Conservation (phyloP, 2,797 vertebrate species). For the Pangasius djambal region DNA sequence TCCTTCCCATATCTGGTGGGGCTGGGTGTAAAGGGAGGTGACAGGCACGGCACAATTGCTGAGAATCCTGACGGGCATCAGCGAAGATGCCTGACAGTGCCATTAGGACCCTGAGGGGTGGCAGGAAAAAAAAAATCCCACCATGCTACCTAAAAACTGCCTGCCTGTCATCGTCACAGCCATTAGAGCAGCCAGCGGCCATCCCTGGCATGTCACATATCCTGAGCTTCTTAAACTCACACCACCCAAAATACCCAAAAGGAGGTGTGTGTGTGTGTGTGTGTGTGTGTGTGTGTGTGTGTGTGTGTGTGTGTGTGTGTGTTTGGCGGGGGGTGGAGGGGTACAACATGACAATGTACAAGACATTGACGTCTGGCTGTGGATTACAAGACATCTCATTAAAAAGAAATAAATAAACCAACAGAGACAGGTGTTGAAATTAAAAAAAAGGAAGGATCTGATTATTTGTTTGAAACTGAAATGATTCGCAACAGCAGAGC, state of each 20-base stretch:
- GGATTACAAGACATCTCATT: constrained; percentile 53
- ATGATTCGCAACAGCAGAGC: not conserved
- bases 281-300: not conserved
- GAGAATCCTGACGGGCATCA: constrained; percentile 41
- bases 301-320: not conserved
- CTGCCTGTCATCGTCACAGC: constrained; percentile 49
- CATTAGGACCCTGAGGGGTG: constrained; percentile 49
- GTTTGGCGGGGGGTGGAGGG: not conserved
- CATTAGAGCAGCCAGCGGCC: constrained; percentile 40
- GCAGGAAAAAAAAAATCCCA: constrained; percentile 13
- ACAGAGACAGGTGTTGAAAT: constrained; percentile 72
- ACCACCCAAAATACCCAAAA: constrained; percentile 39
- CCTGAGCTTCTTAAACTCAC: constrained; percentile 38
- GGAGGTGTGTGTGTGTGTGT: not conserved
- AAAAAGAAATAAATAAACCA: constrained; percentile 64
- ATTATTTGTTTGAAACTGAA: constrained; percentile 27
- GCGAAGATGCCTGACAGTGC: constrained; percentile 38
- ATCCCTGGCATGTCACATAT: constrained; percentile 40
- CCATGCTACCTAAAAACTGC: constrained; percentile 37
- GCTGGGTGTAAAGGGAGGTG: constrained; percentile 73
- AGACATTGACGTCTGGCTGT: constrained; percentile 3
- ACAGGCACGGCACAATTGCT: constrained; percentile 64
- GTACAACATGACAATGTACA: not conserved
- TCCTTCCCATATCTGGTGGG: constrained; percentile 75
- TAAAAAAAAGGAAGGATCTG: constrained; percentile 65